Conservation (phyloP, 2,797 vertebrate genomes). For the Sebastes steindachneri region DNA sequence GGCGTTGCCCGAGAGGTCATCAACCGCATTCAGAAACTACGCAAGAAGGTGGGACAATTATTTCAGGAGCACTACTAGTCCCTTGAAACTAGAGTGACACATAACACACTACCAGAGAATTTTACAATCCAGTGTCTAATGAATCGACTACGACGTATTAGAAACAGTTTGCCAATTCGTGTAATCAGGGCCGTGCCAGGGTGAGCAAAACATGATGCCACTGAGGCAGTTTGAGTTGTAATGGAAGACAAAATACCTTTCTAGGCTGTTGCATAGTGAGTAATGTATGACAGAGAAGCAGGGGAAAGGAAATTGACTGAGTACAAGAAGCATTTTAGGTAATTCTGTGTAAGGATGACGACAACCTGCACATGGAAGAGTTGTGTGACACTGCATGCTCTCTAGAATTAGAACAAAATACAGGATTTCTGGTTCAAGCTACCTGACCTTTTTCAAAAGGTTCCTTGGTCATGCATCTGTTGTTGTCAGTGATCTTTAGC, state of each 20-base stretch:
- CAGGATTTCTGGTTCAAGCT: background rate
- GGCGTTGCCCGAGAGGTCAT: conserved; percentile 97
- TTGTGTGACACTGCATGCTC: background rate
- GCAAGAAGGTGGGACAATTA: conserved; percentile 90
- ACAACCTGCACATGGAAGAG: background rate
- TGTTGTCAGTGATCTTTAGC: background rate
- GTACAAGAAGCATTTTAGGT: background rate
- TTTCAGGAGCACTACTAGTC: conserved; percentile 37
- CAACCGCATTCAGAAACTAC: conserved; percentile 98
- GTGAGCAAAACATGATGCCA: conserved; percentile 29
- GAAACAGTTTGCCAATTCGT: conserved; percentile 20
- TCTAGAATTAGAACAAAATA: background rate
- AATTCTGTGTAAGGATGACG: background rate
- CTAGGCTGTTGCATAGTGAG: background rate
- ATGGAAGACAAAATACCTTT: background rate
- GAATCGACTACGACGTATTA: conserved; percentile 30
- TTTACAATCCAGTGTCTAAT: conserved; percentile 62
- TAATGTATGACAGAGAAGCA: background rate
- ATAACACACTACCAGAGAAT: conserved; percentile 61
- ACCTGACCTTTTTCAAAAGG: background rate
- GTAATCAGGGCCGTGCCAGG: conserved; percentile 28
- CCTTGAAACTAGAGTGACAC: conserved; percentile 46
- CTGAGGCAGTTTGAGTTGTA: background rate
- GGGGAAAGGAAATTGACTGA: background rate
- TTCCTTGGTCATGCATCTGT: background rate